Conservation (phyloP, 2,888 invertebrate species). For the Capitulum mitella region DNA sequence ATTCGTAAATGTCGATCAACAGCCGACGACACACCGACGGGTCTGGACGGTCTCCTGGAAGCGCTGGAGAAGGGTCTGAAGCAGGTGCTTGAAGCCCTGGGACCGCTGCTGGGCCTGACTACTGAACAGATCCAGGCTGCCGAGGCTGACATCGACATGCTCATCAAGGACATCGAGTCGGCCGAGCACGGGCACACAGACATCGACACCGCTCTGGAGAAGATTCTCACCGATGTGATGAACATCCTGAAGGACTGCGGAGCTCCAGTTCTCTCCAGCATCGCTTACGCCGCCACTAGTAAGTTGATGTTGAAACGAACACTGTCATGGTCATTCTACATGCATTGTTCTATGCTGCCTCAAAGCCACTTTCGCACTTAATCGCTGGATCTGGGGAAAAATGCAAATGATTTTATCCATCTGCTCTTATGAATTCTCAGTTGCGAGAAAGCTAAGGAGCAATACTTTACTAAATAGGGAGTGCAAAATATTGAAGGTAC, state of each 20-base stretch:
- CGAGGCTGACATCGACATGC: neutral
- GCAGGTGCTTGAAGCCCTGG: neutral
- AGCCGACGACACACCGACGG: neutral
- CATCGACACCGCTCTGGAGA: neutral
- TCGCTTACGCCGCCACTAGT: too few relatives aligned
- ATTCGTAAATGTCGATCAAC: neutral
- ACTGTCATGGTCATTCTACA: too few relatives aligned
- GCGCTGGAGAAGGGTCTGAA: neutral
- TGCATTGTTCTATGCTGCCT: too few relatives aligned
- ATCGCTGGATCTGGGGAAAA: too few relatives aligned
- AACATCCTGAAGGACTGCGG: conserved; percentile 3
- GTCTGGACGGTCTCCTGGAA: neutral
- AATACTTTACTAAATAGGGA: too few relatives aligned
- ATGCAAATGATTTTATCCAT: too few relatives aligned
- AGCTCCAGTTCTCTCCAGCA: neutral
- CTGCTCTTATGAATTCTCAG: too few relatives aligned
- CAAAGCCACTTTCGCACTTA: too few relatives aligned
- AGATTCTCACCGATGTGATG: neutral
- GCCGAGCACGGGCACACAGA: neutral
- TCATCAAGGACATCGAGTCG: neutral
- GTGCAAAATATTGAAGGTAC: too few relatives aligned
- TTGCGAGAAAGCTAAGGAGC: too few relatives aligned
- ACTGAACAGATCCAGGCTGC: neutral
- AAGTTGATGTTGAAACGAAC: too few relatives aligned
- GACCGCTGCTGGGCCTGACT: neutral